Evolutionary conservation across 1,140 invertebrate species (phyloP).

Genomic region (Acromyrmex echinatior): DNA sequence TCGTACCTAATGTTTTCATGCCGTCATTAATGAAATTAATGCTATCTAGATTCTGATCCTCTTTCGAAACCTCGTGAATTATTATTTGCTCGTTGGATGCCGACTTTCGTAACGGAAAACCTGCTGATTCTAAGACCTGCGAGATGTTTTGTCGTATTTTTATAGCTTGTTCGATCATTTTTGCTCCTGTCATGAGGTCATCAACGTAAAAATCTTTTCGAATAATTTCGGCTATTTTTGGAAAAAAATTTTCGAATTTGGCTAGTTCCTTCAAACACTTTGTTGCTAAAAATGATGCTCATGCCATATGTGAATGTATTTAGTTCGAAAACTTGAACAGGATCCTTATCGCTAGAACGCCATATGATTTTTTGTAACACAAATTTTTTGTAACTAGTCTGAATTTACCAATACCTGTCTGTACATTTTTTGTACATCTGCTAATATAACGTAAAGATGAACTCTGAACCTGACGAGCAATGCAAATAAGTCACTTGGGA

Average conservation of each 20-base stretch:
- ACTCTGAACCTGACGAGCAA: neutral
- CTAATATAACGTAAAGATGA: neutral
- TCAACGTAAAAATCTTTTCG: neutral
- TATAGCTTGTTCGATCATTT: neutral
- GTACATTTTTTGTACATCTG: conserved; percentile 8
- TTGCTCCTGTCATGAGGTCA: neutral
- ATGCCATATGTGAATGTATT: neutral
- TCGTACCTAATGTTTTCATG: neutral
- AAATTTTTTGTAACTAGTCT: neutral
- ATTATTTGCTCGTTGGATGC: neutral
- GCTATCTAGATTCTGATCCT: neutral
- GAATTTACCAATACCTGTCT: neutral
- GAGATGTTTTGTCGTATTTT: neutral
- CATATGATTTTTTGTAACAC: neutral
- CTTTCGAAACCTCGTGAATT: neutral
- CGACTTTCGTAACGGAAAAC: neutral
- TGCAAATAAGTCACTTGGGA: neutral
- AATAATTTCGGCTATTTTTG: neutral
- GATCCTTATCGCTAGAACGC: neutral
- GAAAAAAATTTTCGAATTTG: neutral
- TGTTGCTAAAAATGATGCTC: neutral
- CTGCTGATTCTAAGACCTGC: neutral
- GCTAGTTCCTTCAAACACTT: neutral
- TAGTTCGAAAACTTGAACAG: neutral
- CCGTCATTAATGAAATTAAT: neutral